Evolutionary conservation across 2,797 vertebrate species (phyloP).

Genomic region (Myotis pilosus): DNA sequence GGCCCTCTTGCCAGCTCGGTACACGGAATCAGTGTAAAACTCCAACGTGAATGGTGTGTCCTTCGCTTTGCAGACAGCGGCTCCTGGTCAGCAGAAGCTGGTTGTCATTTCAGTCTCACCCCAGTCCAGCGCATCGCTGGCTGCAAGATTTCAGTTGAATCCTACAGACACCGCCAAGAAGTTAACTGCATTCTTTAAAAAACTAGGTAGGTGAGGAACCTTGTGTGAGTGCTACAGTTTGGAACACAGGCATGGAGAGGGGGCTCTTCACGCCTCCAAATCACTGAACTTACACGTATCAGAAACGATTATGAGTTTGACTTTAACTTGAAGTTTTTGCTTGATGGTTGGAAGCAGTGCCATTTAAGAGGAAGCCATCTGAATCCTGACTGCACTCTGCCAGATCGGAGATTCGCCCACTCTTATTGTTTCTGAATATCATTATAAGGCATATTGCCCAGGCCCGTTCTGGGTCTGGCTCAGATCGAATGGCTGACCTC

Average conservation of each 20-base stretch:
- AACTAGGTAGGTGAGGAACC: conserved; percentile 76
- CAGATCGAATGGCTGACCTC: background rate
- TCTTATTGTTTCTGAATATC: background rate
- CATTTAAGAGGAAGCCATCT: background rate
- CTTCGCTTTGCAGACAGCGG: conserved; percentile 76
- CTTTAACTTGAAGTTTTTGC: background rate
- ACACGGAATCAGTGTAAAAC: background rate
- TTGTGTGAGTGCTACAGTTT: background rate
- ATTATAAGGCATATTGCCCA: background rate
- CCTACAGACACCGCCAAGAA: conserved; percentile 89
- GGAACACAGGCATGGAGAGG: background rate
- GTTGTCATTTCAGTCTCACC: conserved; percentile 94
- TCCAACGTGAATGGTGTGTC: background rate
- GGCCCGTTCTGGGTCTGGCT: background rate
- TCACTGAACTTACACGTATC: background rate
- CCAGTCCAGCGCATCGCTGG: conserved; percentile 94
- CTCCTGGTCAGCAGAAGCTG: conserved; percentile 82
- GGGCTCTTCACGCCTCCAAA: background rate
- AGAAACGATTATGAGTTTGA: background rate
- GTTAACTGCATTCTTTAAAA: conserved; percentile 92
- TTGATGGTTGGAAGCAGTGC: background rate
- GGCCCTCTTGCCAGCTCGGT: background rate
- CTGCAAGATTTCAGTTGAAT: conserved; percentile 87
- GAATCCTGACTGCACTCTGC: background rate
- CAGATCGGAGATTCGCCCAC: too few species aligned